Evolutionary conservation across 1,140 invertebrate genomes (phyloP).

Genomic region (Paraescarpia echinospica): DNA sequence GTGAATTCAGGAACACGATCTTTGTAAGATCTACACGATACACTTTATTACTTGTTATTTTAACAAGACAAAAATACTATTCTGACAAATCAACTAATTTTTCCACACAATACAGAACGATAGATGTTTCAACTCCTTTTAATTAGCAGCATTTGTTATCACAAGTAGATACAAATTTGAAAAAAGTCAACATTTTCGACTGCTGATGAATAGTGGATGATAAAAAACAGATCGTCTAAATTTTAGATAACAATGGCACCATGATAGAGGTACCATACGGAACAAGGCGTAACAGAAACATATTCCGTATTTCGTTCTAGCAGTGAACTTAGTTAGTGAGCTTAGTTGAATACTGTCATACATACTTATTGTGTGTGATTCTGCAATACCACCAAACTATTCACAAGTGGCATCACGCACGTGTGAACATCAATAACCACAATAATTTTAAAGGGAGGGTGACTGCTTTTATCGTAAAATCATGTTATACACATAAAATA

Average conservation of each 20-base stretch:
- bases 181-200: neutral
- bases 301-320: neutral
- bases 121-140: neutral
- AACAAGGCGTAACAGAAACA: neutral
- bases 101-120: neutral
- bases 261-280: neutral
- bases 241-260: neutral
- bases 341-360: constrained; percentile 1
- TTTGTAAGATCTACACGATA: no score
- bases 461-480: no score
- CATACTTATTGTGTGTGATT: neutral
- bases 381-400: neutral
- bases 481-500: no score
- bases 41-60: no score
- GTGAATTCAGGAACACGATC: no score
- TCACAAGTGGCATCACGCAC: neutral
- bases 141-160: neutral
- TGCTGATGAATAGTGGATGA: neutral
- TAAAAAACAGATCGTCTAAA: neutral
- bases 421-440: neutral
- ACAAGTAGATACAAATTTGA: neutral
- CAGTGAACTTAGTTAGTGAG: neutral
- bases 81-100: no score
- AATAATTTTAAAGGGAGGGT: no score
- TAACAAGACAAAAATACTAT: no score